Evolutionary conservation across 2,113 vertebrate species (phyloP).

Genomic region (Pseudois nayaur): DNA sequence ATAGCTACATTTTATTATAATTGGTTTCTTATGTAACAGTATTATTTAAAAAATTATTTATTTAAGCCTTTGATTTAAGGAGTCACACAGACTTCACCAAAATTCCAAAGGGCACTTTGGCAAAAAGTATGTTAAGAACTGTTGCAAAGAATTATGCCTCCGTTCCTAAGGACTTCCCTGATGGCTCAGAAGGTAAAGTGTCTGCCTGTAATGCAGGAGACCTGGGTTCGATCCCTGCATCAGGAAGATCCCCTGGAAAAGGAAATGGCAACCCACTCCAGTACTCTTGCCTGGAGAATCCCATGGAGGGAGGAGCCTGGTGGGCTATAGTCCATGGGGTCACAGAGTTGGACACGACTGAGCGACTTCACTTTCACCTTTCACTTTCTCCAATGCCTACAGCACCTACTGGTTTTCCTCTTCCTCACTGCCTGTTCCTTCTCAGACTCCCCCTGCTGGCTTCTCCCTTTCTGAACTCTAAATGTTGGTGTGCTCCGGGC

Average conservation of each 20-base stretch:
- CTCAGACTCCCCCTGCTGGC: background rate
- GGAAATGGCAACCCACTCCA: no score
- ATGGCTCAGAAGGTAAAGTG: no score
- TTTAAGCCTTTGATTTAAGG: background rate
- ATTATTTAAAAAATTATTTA: background rate
- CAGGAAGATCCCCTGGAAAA: no score
- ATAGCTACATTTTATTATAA: background rate
- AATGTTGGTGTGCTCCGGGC: background rate
- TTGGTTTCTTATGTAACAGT: background rate
- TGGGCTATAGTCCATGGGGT: no score
- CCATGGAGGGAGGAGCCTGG: no score
- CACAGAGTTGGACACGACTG: fast-evolving
- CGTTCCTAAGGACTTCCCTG: background rate
- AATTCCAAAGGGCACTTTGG: background rate
- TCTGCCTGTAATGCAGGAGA: no score
- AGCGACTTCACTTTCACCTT: no score
- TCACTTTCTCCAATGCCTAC: background rate
- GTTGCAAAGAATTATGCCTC: background rate
- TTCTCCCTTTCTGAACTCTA: background rate
- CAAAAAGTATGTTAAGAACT: background rate
- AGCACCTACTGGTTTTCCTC: background rate
- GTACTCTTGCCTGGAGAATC: no score
- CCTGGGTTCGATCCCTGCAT: no score
- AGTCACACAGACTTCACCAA: background rate
- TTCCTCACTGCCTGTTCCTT: background rate